phyloP scores from a whole-genome alignment of 2,113 vertebrate species.

The Sisor rabdophorus region DNA sequence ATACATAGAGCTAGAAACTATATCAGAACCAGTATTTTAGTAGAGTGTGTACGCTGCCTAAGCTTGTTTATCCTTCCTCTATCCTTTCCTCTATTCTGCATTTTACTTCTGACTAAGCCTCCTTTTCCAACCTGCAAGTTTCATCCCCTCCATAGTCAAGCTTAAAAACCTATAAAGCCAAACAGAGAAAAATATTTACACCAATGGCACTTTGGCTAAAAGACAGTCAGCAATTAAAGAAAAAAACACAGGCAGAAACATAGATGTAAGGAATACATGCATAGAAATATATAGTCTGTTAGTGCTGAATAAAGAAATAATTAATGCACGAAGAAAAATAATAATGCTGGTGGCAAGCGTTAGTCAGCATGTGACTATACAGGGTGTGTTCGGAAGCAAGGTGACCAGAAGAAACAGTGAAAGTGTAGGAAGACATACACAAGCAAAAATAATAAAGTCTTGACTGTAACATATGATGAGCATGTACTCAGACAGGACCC shows the following conservation, averaged over 20 bases:
- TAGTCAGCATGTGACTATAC: conserved; percentile 75
- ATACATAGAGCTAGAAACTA: neutral
- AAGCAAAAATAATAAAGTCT: conserved; percentile 90
- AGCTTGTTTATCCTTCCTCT: conserved; percentile 4
- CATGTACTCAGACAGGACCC: conserved; percentile 80
- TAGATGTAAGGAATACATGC: conserved; percentile 35
- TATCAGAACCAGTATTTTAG: conserved; percentile 5
- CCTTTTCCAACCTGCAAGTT: conserved; percentile 29
- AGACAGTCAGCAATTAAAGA: conserved; percentile 40
- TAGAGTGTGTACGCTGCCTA: neutral
- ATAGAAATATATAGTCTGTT: conserved; percentile 37
- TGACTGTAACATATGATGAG: conserved; percentile 85
- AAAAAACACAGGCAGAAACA: conserved; percentile 36
- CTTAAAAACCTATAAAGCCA: conserved; percentile 34
- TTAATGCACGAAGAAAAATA: conserved; percentile 1
- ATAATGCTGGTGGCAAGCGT: neutral
- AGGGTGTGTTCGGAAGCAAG: conserved; percentile 75
- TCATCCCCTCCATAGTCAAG: conserved; percentile 35
- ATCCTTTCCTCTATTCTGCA: neutral
- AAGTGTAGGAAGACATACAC: conserved; percentile 88
- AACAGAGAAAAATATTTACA: conserved; percentile 44
- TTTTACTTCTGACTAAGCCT: conserved; percentile 10
- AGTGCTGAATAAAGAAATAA: conserved; percentile 14
- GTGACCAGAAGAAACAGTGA: conserved; percentile 86
- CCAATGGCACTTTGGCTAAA: conserved; percentile 35